Evolutionary conservation across 53 echinoderm and acorn worm species (phyloP).

Genomic region (Arbacia lixula): DNA sequence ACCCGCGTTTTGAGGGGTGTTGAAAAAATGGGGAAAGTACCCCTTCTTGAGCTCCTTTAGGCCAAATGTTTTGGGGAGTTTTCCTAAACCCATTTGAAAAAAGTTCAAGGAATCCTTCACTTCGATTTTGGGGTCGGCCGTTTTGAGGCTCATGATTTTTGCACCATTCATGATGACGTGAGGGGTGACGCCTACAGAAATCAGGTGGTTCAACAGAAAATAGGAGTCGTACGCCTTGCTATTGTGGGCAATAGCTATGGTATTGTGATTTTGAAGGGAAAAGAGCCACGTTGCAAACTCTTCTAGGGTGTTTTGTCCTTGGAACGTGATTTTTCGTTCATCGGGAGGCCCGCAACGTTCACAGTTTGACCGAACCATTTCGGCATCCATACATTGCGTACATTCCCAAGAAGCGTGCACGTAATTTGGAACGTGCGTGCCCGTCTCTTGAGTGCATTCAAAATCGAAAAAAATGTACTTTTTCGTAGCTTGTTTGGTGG

Average conservation of each 20-base stretch:
- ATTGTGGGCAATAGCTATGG: constrained; percentile 22
- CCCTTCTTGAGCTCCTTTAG: constrained; percentile 15
- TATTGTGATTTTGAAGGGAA: not conserved
- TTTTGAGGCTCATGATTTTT: constrained; percentile 15
- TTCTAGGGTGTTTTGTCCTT: not conserved
- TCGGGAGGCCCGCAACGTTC: not conserved
- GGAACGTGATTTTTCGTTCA: not conserved
- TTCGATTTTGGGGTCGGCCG: not conserved
- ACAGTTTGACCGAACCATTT: not conserved
- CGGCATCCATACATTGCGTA: not conserved
- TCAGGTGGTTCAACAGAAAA: constrained; percentile 3
- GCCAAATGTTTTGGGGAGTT: constrained; percentile 7
- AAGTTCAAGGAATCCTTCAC: constrained; percentile 5
- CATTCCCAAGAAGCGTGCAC: constrained; percentile 25
- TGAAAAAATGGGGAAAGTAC: constrained; percentile 38
- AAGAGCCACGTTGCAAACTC: not conserved
- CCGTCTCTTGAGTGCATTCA: constrained; percentile 16
- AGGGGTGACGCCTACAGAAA: not conserved
- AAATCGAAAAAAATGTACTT: constrained; percentile 33
- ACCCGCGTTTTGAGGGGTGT: not conserved
- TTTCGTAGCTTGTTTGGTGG: not conserved
- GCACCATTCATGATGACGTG: not conserved
- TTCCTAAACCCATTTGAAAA: not conserved
- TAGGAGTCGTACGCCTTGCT: constrained; percentile 1
- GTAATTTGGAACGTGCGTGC: constrained; percentile 8